Percentiles rank a stretch among this genome's conserved stretches.
Evolutionary conservation across 2,797 vertebrate species (phyloP).

Genomic region (Parauchenoglanis punctatus): DNA sequence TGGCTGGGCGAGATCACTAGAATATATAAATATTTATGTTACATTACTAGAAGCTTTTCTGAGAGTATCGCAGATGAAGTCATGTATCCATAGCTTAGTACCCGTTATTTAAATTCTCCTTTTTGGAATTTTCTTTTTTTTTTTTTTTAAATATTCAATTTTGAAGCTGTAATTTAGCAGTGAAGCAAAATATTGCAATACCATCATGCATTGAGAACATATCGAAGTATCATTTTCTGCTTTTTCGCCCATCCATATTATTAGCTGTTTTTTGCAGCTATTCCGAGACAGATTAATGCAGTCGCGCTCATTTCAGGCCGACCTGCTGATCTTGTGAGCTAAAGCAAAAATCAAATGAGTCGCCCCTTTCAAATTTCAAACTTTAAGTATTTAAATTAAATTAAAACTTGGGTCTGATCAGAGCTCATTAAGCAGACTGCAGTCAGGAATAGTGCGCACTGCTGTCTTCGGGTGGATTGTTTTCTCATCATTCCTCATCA

Average conservation of each 20-base stretch:
- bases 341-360: neutral
- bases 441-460: neutral
- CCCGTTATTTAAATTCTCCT: neutral
- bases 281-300: neutral
- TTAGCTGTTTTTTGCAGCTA: neutral
- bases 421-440: neutral
- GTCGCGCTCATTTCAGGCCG: neutral
- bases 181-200: neutral
- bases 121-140: no score
- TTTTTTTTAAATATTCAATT: neutral
- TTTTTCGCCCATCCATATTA: neutral
- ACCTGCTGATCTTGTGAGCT: neutral
- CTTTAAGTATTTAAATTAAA: neutral
- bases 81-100: neutral
- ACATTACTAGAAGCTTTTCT: neutral
- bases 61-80: no score
- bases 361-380: neutral
- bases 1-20: neutral
- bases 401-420: neutral
- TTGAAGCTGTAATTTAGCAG: neutral
- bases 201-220: neutral
- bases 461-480: neutral
- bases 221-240: neutral
- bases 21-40: neutral
- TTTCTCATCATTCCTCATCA: no score